Conservation (phyloP, 64 coral and sea anemone genomes). For the Montipora foliosa region DNA sequence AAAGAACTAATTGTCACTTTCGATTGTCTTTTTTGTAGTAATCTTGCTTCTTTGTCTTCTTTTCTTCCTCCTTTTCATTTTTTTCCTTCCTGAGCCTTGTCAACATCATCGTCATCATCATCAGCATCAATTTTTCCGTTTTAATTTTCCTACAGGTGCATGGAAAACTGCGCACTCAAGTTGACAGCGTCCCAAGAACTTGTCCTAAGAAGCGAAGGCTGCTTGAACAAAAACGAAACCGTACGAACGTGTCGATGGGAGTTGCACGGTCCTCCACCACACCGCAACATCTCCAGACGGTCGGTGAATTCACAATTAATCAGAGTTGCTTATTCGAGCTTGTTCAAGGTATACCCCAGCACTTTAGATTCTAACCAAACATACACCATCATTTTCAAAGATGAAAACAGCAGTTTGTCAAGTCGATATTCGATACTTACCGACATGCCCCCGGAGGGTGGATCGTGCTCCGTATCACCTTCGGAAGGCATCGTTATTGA, state of each 20-base stretch:
- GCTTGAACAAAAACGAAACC: conserved; percentile 11
- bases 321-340: background rate
- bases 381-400: conserved; percentile 34
- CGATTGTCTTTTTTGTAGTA: background rate
- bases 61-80: background rate
- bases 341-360: conserved; percentile 18
- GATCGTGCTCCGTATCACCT: conserved; percentile 43
- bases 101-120: background rate
- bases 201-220: background rate
- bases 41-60: background rate
- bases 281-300: background rate
- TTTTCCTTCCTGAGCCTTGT: background rate
- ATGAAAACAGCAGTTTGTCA: background rate
- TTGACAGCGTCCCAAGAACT: conserved; percentile 15
- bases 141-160: conserved; percentile 14
- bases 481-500: conserved; percentile 29
- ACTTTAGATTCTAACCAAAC: conserved; percentile 24
- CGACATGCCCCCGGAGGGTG: conserved; percentile 38
- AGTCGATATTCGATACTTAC: conserved; percentile 30
- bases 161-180: conserved; percentile 50
- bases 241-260: conserved; percentile 20
- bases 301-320: background rate
- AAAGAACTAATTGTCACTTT: too few relatives aligned
- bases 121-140: background rate
- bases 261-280: background rate